Evolutionary conservation across 2,888 invertebrate genomes (phyloP), one percentile per base, ranked within the genome.

Genomic region (Thera obeliscata): DNA sequence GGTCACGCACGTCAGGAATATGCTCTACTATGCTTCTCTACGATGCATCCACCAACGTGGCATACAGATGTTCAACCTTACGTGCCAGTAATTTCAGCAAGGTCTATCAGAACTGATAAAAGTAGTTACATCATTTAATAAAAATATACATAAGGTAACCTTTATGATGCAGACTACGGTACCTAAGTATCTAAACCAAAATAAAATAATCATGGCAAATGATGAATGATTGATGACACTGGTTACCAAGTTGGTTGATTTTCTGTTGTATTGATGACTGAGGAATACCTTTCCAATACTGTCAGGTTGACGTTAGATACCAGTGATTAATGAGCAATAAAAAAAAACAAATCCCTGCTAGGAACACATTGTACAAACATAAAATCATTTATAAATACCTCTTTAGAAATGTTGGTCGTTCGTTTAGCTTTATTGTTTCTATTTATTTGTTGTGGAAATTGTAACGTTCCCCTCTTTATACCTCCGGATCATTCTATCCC

Each of bases 351-450:
- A 11, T 36, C 2, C 35, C 48, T 22, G 49, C 7, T 49, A 55
- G 8, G 41, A 33, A 57, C 33, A 46, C n/a, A 56, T 64, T 58
- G 66, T 50, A 35, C 46, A 57, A 6, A 9, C 7, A 9, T 56
- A 35, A 11, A 48, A 61, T 60, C 62, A 69, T 52, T 63, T 62
- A 33, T 33, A 49, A 43, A 48, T 66, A 7, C 35, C 33, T 12
- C 38, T 61, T 22, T 54, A 65, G 56, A 62, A 60, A 80, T 80
- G 81, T 58, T 72, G 67, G 66, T 70, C 50, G 60, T 65, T n/a
- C 33, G 7, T 52, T 62, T 58, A 52, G 9, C 66, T 1, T 4
- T 75, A n/a, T 12, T 73, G 33, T 64, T 22, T 50, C 1, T 68
- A 7, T 38, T 71, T 36, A 56, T 41, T 22, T 3, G 38, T n/a